These are phyloP conservation scores for Phoebastria nigripes DNA, from an alignment of 2,797 vertebrate genomes.

Conservation along the genomic window DNA sequence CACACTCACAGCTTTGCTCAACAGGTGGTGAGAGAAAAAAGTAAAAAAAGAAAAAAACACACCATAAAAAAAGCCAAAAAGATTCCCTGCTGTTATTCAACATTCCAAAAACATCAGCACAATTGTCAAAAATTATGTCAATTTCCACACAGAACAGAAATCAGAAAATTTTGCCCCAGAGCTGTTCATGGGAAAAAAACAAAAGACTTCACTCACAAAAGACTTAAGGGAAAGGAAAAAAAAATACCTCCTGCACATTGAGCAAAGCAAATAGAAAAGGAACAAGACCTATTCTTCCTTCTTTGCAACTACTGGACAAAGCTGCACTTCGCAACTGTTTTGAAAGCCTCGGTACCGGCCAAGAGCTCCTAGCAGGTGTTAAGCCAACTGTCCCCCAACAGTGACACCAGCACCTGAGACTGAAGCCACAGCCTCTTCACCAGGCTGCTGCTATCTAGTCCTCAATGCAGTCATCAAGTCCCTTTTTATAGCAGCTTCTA, in stretches of 20 bases:
- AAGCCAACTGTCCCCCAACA: not conserved
- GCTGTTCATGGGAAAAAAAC: not conserved
- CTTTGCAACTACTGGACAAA: not conserved
- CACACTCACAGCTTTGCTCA: not conserved
- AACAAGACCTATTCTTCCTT: not conserved
- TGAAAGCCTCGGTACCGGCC: rapidly evolving
- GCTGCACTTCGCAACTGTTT: rapidly evolving
- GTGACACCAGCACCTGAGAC: not conserved
- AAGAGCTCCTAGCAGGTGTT: not conserved
- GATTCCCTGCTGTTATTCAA: not conserved
- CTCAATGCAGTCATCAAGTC: not conserved
- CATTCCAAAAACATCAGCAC: not conserved
- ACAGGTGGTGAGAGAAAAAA: not conserved
- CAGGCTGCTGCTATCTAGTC: not conserved
- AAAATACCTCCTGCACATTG: not conserved
- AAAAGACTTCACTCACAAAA: not conserved
- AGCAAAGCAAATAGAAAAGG: not conserved
- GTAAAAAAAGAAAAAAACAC: too few relatives aligned
- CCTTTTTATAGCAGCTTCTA: not conserved
- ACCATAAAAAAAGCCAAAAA: not conserved
- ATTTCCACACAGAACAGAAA: not conserved
- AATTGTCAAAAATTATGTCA: not conserved
- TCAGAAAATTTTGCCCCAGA: not conserved
- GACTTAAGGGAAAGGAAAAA: not conserved
- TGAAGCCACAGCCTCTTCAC: rapidly evolving